These are phyloP conservation scores for Zonotrichia leucophrys DNA, from an alignment of 2,113 vertebrate species.

Conservation along the genomic window DNA sequence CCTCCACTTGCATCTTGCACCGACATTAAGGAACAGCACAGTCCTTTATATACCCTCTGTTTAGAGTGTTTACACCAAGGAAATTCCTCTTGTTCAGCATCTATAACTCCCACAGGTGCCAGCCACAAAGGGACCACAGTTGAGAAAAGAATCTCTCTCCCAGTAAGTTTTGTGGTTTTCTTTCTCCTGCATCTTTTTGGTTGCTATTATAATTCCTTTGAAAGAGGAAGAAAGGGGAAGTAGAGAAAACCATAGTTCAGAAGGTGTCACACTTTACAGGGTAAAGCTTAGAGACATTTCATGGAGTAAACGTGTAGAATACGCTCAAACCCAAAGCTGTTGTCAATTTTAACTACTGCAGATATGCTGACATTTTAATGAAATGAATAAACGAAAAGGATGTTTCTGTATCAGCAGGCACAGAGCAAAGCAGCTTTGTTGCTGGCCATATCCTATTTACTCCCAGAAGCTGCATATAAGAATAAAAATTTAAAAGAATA, in stretches of 20 bases:
- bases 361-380: not conserved
- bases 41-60: not conserved
- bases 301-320: not conserved
- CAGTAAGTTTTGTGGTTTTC: not conserved
- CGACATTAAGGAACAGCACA: not conserved
- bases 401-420: not conserved
- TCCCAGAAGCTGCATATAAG: not conserved
- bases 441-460: not conserved
- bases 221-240: not conserved
- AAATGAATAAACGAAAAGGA: not conserved
- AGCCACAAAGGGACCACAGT: not conserved
- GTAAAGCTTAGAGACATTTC: not conserved
- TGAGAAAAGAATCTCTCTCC: not conserved
- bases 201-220: not conserved
- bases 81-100: not conserved
- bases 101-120: not conserved
- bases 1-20: not conserved
- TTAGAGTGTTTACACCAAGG: not conserved
- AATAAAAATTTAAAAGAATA: not conserved
- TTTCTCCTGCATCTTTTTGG: not conserved
- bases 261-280: not conserved
- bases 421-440: not conserved
- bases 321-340: not conserved
- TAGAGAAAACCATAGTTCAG: not conserved
- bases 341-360: not conserved